Percentiles rank a stretch among this genome's conserved stretches.
Conservation (phyloP, 2,113 vertebrate species). For the mouse (Mus musculus) region GRCm39 chr5:79570501-79571000, state of each 20-base stretch:
- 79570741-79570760: neutral
- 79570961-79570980: neutral
- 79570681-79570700: neutral
- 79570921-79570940: neutral
- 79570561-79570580: conserved; percentile 34
- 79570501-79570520: neutral
- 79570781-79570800: neutral
- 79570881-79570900: neutral
- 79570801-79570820: neutral
- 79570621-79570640: neutral
- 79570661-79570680: neutral
- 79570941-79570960: neutral
- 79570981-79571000: neutral
- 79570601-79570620: neutral
- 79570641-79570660: neutral
- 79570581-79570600: conserved; percentile 35
- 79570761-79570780: neutral
- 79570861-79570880: neutral
- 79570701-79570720: too few species aligned
- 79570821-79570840: neutral
- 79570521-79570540: neutral
- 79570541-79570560: neutral
- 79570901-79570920: neutral
- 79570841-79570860: neutral
- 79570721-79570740: neutral